Percentiles rank a stretch among this genome's conserved stretches.
These are phyloP conservation scores for Aricia agestis DNA, from an alignment of 1,140 invertebrate species.

Conservation along the genomic window DNA sequence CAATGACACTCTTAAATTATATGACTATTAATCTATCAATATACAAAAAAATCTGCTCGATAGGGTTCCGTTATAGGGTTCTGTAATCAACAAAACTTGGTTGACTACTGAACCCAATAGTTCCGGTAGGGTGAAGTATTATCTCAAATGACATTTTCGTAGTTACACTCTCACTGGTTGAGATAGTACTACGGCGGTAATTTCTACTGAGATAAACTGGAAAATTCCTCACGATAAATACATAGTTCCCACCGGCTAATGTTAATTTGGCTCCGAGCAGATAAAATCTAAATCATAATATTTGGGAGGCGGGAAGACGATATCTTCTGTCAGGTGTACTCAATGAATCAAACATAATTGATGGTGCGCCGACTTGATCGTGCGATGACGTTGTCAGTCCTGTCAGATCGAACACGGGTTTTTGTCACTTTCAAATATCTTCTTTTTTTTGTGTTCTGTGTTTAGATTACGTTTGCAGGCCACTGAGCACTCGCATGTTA, in stretches of 20 bases:
- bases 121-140: no score
- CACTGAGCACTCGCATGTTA: slow-evolving; percentile 5
- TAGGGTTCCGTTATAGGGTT: no score
- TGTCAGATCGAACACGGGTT: slow-evolving; percentile 51
- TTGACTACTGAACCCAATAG: no score
- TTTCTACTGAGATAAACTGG: not conserved
- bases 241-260: slow-evolving; percentile 29
- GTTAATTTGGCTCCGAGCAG: slow-evolving; percentile 47
- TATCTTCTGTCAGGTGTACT: slow-evolving; percentile 53
- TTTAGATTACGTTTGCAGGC: slow-evolving; percentile 20
- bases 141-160: not conserved
- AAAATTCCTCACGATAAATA: not conserved
- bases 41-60: no score
- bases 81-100: no score
- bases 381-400: slow-evolving; percentile 49
- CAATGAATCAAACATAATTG: slow-evolving; percentile 61
- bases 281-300: slow-evolving; percentile 60
- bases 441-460: slow-evolving; percentile 37
- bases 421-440: slow-evolving; percentile 52
- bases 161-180: not conserved
- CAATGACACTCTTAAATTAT: no score
- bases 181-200: not conserved
- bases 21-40: no score
- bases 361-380: slow-evolving; percentile 45
- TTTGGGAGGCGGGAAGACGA: slow-evolving; percentile 52